phyloP scores from a whole-genome alignment of 2,888 invertebrate genomes.

The Augochlorella aurata region DNA sequence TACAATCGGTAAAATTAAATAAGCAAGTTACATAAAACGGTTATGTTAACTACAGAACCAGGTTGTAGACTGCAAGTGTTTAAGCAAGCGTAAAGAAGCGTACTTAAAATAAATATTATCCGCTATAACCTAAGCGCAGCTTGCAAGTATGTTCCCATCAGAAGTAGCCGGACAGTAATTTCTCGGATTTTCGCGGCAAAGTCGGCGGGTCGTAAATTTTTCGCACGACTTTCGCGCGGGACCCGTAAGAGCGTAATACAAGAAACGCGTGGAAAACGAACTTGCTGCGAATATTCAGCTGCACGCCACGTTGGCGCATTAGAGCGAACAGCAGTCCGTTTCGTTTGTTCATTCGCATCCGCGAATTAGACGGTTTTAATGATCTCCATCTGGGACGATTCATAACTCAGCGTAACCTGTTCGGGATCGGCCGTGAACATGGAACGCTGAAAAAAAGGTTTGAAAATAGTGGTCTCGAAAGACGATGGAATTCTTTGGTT shows the following conservation, averaged over 20 bases:
- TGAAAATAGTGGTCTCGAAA: slow-evolving; percentile 19
- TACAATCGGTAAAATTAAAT: too few relatives aligned
- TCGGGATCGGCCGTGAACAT: neutral
- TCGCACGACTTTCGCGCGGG: neutral
- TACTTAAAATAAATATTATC: neutral
- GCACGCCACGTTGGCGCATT: slow-evolving; percentile 37
- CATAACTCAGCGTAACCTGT: slow-evolving; percentile 51
- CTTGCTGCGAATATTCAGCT: slow-evolving; percentile 43
- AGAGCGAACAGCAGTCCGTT: slow-evolving; percentile 60
- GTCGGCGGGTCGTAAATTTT: neutral
- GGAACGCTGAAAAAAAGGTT: neutral
- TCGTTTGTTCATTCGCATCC: slow-evolving; percentile 56
- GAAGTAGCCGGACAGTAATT: neutral
- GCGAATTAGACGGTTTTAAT: slow-evolving; percentile 58
- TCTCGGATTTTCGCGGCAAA: neutral
- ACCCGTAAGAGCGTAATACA: neutral
- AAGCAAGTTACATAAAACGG: too few relatives aligned
- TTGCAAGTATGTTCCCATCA: neutral
- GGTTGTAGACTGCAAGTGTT: too few relatives aligned
- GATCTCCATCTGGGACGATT: slow-evolving; percentile 52
- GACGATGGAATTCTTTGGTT: slow-evolving; percentile 64
- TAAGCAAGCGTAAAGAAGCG: neutral
- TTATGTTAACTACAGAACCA: too few relatives aligned
- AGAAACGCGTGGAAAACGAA: slow-evolving; percentile 39
- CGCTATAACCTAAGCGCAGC: too few relatives aligned